phyloP scores from a whole-genome alignment of 1,140 invertebrate species.

The Drosophila takahashii region DNA sequence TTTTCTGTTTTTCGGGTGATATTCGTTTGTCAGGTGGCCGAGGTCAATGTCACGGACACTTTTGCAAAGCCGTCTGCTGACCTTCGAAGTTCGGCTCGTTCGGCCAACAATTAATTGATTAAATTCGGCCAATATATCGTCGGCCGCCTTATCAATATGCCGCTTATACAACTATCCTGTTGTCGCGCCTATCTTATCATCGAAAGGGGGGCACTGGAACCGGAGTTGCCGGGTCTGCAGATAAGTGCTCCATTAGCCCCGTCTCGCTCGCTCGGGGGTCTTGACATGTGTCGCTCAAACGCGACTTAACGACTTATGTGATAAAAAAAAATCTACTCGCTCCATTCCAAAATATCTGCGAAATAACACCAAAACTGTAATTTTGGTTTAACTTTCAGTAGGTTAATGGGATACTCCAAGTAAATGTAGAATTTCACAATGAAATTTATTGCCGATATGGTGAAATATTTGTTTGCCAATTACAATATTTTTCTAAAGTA shows the following conservation, averaged over 20 bases:
- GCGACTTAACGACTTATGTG: slow-evolving; percentile 31
- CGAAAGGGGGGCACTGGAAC: background rate
- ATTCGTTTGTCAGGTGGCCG: slow-evolving; percentile 24
- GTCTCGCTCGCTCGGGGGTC: background rate
- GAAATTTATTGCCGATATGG: no score
- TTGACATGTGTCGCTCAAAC: slow-evolving; percentile 54
- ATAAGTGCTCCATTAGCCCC: slow-evolving; percentile 18
- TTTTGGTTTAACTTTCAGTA: no score
- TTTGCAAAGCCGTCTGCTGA: slow-evolving; percentile 18
- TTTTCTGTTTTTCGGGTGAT: slow-evolving; percentile 17
- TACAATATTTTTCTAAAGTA: no score
- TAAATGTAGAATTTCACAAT: background rate
- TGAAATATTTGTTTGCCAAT: no score
- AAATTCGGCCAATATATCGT: slow-evolving; percentile 22
- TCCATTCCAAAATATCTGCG: background rate
- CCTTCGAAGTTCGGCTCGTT: slow-evolving; percentile 10
- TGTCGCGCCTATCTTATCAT: slow-evolving; percentile 61
- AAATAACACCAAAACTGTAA: background rate
- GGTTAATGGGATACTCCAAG: no score
- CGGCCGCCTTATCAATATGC: slow-evolving; percentile 19
- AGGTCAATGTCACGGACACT: slow-evolving; percentile 47
- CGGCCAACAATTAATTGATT: slow-evolving; percentile 15
- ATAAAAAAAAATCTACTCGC: slow-evolving; percentile 6
- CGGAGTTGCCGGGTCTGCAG: slow-evolving; percentile 20
- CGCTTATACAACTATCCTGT: slow-evolving; percentile 37